Conservation (phyloP, 2,797 vertebrate genomes). For the Eremophila alpestris region DNA sequence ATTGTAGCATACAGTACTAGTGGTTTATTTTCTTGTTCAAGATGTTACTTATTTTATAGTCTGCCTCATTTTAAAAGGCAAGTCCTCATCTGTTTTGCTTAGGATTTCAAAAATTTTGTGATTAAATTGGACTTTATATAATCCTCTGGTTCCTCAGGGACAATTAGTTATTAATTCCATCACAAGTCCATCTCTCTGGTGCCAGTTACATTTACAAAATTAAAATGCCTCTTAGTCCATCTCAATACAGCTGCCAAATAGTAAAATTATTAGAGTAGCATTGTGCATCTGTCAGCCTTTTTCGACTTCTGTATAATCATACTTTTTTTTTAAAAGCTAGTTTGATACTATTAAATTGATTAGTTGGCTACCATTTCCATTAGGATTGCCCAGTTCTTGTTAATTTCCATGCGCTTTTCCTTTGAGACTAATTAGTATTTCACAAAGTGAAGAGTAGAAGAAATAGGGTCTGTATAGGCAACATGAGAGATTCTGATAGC, state of each 20-base stretch:
- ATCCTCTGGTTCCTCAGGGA: not conserved
- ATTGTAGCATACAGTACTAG: not conserved
- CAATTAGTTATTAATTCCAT: not conserved
- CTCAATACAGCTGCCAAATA: not conserved
- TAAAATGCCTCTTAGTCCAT: not conserved
- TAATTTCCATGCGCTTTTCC: not conserved
- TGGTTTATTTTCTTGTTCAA: not conserved
- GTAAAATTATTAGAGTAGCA: not conserved
- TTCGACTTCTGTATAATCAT: not conserved
- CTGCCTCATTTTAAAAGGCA: not conserved
- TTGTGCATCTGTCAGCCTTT: not conserved
- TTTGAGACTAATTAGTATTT: not conserved
- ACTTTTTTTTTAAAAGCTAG: not conserved
- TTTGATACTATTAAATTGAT: conserved; percentile 3
- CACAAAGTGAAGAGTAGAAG: not conserved
- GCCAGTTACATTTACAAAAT: conserved; percentile 7
- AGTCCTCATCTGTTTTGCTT: not conserved
- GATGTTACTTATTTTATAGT: not conserved
- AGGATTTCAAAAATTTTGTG: not conserved
- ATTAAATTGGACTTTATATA: not conserved
- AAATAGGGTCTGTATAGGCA: not conserved
- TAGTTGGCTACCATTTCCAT: not conserved
- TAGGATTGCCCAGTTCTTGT: not conserved
- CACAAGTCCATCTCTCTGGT: not conserved
- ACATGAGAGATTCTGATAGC: not conserved